Base-by-base conservation (phyloP, 2,113 vertebrate species). In the Brachypodius melanocephalos region DNA sequence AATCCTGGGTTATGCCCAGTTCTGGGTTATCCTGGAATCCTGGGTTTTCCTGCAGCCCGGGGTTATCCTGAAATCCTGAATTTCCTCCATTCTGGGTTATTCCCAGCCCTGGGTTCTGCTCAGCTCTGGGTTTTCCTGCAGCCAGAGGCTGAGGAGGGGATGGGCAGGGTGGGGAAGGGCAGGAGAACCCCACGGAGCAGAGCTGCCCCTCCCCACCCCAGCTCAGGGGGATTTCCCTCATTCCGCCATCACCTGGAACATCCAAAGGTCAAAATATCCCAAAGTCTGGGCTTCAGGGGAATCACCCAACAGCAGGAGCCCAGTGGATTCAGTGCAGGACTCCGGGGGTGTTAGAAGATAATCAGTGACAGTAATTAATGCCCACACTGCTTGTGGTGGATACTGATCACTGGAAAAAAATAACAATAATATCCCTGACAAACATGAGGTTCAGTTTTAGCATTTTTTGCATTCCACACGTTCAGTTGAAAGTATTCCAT, bases 121-220 rank as follows among this genome's bases (percentile, higher is more conserved):
- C n/a, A n/a, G n/a, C n/a, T n/a, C n/a, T 45, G 59, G 12, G 17
- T 2, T 32, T 21, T 28, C 31, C n/a, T 40, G 17, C 29, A n/a
- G 52, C 61, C n/a, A 24, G 10, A 32, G 49, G 38, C 5, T 2
- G 43, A 38, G 31, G 20, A 25, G 38, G 18, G 66, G 51, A 24
- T 8, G n/a, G 74, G 10, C 4, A 16, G 11, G 8, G 16, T 8
- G 45, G 36, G 45, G 68, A 75, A 45, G 32, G 49, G 32, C 12
- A 6, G 51, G 32, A 43, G 32, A 24, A 18, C 15, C 25, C 12
- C 31, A 8, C 0, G 2, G 43, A 19, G 29, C 34, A 49, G 15
- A 36, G n/a, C 75, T 32, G 58, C 36, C 58, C 59, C 21, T 82
- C 19, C 48, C 32, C 6, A 3, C 0, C 8, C 9, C 63, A 58